These are phyloP conservation scores for Elegia similella DNA, from an alignment of 2,888 invertebrate genomes.

Conservation along the genomic window DNA sequence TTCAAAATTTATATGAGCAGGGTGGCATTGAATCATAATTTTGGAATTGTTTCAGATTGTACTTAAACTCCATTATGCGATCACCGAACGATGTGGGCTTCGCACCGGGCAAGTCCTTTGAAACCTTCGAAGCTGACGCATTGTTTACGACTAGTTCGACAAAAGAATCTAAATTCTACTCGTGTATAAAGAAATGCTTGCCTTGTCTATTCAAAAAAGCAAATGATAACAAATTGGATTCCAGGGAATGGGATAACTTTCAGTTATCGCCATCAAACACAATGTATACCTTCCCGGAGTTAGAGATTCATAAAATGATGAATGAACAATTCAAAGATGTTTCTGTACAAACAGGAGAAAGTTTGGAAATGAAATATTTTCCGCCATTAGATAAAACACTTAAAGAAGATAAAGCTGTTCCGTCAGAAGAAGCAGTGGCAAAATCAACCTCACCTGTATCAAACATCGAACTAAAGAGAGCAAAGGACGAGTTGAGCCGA, in stretches of 20 bases:
- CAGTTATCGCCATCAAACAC: conserved; percentile 22
- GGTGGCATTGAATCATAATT: neutral
- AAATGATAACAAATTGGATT: conserved; percentile 19
- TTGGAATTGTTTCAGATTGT: conserved; percentile 49
- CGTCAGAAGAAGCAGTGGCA: neutral
- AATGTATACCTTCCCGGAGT: conserved; percentile 51
- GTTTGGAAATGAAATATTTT: conserved; percentile 44
- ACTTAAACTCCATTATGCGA: conserved; percentile 62
- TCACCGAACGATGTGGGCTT: conserved; percentile 53
- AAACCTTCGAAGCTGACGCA: conserved; percentile 37
- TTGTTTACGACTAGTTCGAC: neutral
- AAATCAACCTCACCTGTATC: neutral
- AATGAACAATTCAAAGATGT: conserved; percentile 30
- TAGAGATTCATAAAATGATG: conserved; percentile 50
- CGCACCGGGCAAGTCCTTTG: conserved; percentile 35
- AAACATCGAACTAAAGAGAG: conserved; percentile 12
- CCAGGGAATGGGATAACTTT: conserved; percentile 12
- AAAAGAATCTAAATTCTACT: neutral
- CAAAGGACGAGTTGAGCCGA: conserved; percentile 47
- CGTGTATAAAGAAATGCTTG: conserved; percentile 22
- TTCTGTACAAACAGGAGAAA: conserved; percentile 59
- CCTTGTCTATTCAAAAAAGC: conserved; percentile 30
- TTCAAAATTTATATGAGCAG: too few species aligned
- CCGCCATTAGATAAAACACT: conserved; percentile 9
- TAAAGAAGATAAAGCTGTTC: neutral